These are phyloP conservation scores for Notocelia uddmanniana DNA, from an alignment of 2,888 invertebrate genomes.

Conservation along the genomic window DNA sequence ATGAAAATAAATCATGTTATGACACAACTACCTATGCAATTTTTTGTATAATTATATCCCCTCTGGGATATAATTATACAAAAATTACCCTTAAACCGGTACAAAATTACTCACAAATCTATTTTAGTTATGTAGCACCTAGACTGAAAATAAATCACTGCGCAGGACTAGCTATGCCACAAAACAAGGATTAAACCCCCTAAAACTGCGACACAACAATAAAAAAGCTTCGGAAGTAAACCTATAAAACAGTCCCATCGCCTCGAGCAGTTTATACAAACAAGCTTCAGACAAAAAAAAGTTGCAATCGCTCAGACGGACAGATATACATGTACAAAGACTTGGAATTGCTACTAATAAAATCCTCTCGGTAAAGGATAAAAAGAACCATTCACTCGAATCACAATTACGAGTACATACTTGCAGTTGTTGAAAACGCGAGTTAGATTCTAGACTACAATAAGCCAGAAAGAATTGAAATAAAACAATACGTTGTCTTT, in stretches of 20 bases:
- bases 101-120: not conserved
- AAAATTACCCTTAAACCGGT: not conserved
- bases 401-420: not conserved
- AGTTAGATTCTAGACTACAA: slow-evolving; percentile 46
- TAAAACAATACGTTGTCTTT: slow-evolving; percentile 69
- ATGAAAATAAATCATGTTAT: too few species aligned
- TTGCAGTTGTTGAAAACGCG: slow-evolving; percentile 2
- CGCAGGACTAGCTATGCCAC: not conserved
- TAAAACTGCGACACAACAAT: not conserved
- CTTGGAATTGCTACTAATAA: too few species aligned
- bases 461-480: slow-evolving; percentile 60
- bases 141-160: not conserved
- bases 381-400: not conserved
- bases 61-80: too few species aligned
- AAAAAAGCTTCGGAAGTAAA: slow-evolving; percentile 13
- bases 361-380: not conserved
- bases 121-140: not conserved
- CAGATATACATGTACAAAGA: not conserved
- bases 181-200: not conserved
- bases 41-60: too few species aligned
- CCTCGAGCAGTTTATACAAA: not conserved
- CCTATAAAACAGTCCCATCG: slow-evolving; percentile 6
- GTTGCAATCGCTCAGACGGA: too few species aligned
- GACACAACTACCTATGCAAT: too few species aligned
- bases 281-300: not conserved